Evolutionary conservation across 2,888 invertebrate genomes (phyloP).

Genomic region (Melieria crassipennis): DNA sequence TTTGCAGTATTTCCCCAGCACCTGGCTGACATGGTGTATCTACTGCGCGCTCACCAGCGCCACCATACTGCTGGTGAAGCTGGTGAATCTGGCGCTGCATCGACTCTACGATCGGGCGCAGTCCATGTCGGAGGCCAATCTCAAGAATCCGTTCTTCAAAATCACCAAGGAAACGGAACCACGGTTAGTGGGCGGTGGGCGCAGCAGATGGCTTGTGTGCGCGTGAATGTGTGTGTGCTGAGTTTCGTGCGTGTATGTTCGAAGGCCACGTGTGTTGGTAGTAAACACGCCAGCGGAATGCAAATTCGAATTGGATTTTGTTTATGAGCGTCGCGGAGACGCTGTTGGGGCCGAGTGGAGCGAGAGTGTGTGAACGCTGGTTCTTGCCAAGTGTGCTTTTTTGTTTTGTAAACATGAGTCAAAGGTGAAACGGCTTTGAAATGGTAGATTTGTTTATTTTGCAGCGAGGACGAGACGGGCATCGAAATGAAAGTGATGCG

Average conservation of each 20-base stretch:
- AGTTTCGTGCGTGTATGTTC: constrained; percentile 31
- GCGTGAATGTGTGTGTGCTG: constrained; percentile 26
- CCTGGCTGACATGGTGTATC: constrained; percentile 83
- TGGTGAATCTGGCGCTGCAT: constrained; percentile 89
- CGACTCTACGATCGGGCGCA: constrained; percentile 96
- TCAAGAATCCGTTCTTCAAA: constrained; percentile 68
- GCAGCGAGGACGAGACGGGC: constrained; percentile 80
- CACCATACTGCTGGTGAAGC: constrained; percentile 84
- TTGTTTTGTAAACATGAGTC: too few species aligned
- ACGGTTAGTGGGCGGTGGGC: constrained; percentile 25
- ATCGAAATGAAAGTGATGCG: constrained; percentile 82
- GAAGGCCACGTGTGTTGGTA: too few species aligned
- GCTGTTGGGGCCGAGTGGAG: too few species aligned
- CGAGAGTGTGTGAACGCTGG: too few species aligned
- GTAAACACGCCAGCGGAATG: too few species aligned
- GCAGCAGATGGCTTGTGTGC: not conserved
- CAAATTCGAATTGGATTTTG: too few species aligned
- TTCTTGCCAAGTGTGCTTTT: too few species aligned
- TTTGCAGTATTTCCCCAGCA: constrained; percentile 81
- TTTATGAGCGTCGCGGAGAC: too few species aligned
- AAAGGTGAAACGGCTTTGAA: too few species aligned
- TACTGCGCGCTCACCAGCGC: constrained; percentile 85
- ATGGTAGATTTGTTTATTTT: constrained; percentile 24
- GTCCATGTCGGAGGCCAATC: constrained; percentile 70
- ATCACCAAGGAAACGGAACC: constrained; percentile 61